Evolutionary conservation across 2,888 invertebrate genomes (phyloP), one percentile per base, ranked within the genome.

Genomic region (Cyrtodaria siliqua): DNA sequence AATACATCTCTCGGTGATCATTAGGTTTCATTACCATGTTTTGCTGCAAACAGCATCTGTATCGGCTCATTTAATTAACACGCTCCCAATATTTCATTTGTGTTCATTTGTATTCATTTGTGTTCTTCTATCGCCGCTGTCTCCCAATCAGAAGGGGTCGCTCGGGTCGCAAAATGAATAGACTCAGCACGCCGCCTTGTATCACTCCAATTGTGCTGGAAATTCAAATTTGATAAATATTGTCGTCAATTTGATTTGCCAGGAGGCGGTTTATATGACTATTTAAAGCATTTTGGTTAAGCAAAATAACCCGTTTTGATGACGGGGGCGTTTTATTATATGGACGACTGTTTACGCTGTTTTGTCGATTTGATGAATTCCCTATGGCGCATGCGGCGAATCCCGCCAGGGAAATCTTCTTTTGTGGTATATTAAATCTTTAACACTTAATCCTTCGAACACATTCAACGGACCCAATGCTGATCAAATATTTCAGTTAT

Each of bases 141-240:
- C 57, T 49, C n/a, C 81, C 74, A 81, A 81, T 81, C 77, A 69
- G 42, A 20, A 49, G 42, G 62, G 68, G 77, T 78, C 75, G 74
- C 61, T 70, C 47, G 50, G 75, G 81, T 78, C 78, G 49, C 57
- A 42, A 49, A 64, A 78, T 71, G 69, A 71, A 81, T 81, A 61
- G 75, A 27, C 72, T 26, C 67, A 53, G 68, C 73, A 66, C 44
- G 80, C 64, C 63, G 53, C 67, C 61, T 57, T 55, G 63, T 67
- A 57, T 61, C 66, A 50, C 42, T 57, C 47, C 64, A 42, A 77
- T 73, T 80, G 72, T 49, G 63, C 40, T 27, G 60, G 69, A 78
- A 78, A 81, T 81, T 78, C 78, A 78, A 64, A 81, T 81, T 81
- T 81, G 81, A 81, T 81, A 81, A 81, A 81, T 81, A 81, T 81